phyloP scores from a whole-genome alignment of 2,888 invertebrate species.

The Cerastoderma edule region DNA sequence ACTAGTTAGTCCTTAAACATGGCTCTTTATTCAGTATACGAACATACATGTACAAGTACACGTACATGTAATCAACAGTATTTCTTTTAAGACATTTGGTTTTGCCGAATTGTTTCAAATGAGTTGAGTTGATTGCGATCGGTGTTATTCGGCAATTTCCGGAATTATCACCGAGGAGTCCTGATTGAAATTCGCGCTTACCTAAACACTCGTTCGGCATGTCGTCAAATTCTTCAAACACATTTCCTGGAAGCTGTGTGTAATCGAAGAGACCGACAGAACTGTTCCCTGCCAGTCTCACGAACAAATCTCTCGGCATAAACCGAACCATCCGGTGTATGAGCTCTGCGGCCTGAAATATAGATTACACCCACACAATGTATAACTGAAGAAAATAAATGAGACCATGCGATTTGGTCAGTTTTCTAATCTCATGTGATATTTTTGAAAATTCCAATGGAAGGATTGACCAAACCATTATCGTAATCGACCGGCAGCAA shows the following conservation, averaged over 20 bases:
- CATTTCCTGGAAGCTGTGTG: slow-evolving; percentile 24
- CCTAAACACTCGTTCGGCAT: slow-evolving; percentile 33
- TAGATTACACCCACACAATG: background rate
- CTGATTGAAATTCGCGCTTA: no score
- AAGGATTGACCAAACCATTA: background rate
- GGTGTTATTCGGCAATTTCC: no score
- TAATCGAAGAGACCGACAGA: slow-evolving; percentile 41
- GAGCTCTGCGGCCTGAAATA: slow-evolving; percentile 43
- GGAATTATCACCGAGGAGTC: no score
- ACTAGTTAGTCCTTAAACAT: no score
- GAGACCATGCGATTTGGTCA: background rate
- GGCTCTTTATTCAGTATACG: no score
- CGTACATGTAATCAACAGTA: no score
- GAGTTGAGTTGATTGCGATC: no score
- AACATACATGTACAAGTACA: no score
- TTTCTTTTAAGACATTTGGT: no score
- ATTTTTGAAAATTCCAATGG: background rate
- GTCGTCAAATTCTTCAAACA: slow-evolving; percentile 38
- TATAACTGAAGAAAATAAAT: background rate
- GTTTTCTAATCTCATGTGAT: background rate
- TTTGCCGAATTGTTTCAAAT: no score
- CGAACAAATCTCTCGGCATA: slow-evolving; percentile 45
- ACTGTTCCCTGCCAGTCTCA: slow-evolving; percentile 24
- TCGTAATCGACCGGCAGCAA: background rate
- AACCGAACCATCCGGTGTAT: slow-evolving; percentile 50